Base-by-base conservation (phyloP, 1,140 invertebrate species). In the Cydia amplana region DNA sequence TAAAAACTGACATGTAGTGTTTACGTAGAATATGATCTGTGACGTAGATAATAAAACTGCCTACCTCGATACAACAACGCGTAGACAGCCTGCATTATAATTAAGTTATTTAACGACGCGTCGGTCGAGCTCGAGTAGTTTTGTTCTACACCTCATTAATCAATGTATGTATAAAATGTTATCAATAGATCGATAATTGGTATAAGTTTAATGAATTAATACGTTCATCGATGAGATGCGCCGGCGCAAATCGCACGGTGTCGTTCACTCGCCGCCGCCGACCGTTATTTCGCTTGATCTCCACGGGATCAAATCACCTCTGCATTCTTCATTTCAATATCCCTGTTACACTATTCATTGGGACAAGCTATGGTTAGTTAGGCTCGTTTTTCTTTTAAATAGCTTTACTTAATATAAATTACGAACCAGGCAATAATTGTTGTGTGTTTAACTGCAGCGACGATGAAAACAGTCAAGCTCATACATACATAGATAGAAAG, bases 221-320 rank as follows among this genome's bases (percentile, higher is more conserved):
- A 40, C 32, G 65, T 14, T 40, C 43, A 70, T 70, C 28, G 64
- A 65, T 65, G 25, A 60, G 75, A 73, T 77, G 77, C 72, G 43
- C 74, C 18, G 4, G 32, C 70, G 75, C 49, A 76, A 77, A 78
- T 81, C 76, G 77, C 82, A 80, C 80, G 80, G 77, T 79, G 80
- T 80, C 80, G 78, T 82, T 83, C 79, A 80, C 79, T 60, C 78
- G 78, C 23, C 46, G 78, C 23, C 46, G 74, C 36, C 64, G 72
- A 83, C 80, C 80, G 80, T 81, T 79, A 79, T 74, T n/a, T 74
- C 18, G n/a, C 51, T 60, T 60, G 65, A 40, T 70, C 65, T 70
- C 28, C 28, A 70, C 32, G 65, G 40, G 43, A 70, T 70, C 65
- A 36, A 70, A 70, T 70, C 28, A 36, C 64, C 18, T 70, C n/a